Evolutionary conservation across 2,797 vertebrate species (phyloP).

Genomic region (Chaunax sp.): DNA sequence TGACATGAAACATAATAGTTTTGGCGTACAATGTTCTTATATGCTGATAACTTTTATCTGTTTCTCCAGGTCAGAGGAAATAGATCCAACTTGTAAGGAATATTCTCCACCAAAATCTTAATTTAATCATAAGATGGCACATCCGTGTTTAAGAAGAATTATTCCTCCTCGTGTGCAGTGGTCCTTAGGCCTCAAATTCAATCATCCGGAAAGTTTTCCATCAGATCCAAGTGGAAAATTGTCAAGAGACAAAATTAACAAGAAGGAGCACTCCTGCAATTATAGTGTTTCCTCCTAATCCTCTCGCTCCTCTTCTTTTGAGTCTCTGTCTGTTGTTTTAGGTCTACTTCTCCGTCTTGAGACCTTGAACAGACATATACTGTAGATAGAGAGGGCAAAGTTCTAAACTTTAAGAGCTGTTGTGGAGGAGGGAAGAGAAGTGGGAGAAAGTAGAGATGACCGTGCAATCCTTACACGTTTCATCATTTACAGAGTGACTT

Average conservation of each 20-base stretch:
- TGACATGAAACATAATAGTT: not conserved
- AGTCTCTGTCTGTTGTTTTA: slow-evolving; percentile 1
- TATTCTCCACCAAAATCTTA: not conserved
- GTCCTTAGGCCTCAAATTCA: slow-evolving; percentile 2
- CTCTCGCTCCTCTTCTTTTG: not conserved
- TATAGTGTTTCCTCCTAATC: not conserved
- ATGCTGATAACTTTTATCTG: not conserved
- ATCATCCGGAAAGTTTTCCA: slow-evolving; percentile 7
- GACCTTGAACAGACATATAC: slow-evolving; percentile 30
- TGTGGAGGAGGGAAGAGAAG: not conserved
- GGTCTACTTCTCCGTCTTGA: slow-evolving; percentile 1
- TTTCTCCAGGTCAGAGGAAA: slow-evolving; percentile 2
- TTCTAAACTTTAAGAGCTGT: slow-evolving; percentile 7
- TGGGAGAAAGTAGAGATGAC: not conserved
- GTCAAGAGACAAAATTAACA: not conserved
- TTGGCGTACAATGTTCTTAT: not conserved
- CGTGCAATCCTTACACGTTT: not conserved
- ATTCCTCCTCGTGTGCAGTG: slow-evolving; percentile 13
- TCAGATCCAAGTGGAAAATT: slow-evolving; percentile 20
- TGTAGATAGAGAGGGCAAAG: slow-evolving; percentile 62
- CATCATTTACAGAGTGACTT: no score
- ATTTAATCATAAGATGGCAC: slow-evolving; percentile 1
- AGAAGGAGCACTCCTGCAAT: not conserved
- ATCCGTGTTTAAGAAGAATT: slow-evolving; percentile 15
- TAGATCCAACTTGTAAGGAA: slow-evolving; percentile 3